Base-by-base conservation (phyloP, 2,113 vertebrate species). In the Nyctibius bracteatus region DNA sequence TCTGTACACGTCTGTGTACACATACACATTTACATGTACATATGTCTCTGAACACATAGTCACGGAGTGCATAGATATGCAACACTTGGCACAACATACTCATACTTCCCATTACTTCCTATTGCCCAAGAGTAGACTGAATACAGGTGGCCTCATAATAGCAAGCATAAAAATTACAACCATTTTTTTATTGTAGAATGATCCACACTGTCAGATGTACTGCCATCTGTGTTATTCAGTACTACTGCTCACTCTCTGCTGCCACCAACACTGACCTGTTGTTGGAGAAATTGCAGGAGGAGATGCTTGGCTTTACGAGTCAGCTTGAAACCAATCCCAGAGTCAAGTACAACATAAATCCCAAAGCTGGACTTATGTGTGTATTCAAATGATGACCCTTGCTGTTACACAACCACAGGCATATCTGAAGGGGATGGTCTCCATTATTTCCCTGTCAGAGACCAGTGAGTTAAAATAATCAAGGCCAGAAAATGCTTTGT, bases 171-270 rank as follows among this genome's bases (percentile, higher is more conserved):
- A 97, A 98, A 97, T 77, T 88, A 95, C 94, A 97, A 94, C 92
- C 91, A 66, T 84, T 97, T 97, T 98, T 97, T 95, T 65, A 94
- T 88, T 97, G 96, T 92, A 84, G 95, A 96, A 95, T 97, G 97
- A 97, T 92, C 94, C 95, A 95, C 92, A 55, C 89, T 95, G 95
- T 98, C 97, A 98, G 97, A 95, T 88, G 96, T 82, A 92, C 74
- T 43, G 65, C 97, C 97, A 98, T 98, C 98, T 98, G 97, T 98
- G 97, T 97, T 92, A 97, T 87, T 96, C 87, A 55, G 92, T 80
- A 71, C 91, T 91, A 72, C 92, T 49, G 91, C 86, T 97, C 95
- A 67, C 88, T 91, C 94, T 92, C 77, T 95, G 93, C 88, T 97
- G 97, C 95, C 96, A 97, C 86, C 88, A 94, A 91, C 92, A 72